phyloP scores from a whole-genome alignment of 2,888 invertebrate species.

The Synergus itoensis region DNA sequence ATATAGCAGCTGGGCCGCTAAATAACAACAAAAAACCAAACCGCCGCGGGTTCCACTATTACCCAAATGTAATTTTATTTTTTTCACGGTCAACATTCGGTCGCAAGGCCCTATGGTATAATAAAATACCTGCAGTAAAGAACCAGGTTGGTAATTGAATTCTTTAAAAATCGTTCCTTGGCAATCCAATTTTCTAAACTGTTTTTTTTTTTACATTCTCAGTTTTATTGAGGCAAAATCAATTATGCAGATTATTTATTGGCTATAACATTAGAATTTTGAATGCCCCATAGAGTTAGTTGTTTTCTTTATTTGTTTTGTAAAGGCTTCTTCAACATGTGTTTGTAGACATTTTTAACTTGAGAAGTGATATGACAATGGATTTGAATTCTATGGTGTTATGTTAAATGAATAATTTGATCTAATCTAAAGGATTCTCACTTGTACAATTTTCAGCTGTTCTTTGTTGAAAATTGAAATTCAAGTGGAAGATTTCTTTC shows the following conservation, averaged over 20 bases:
- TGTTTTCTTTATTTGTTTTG: neutral
- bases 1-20: conserved; percentile 28
- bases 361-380: neutral
- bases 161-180: conserved; percentile 33
- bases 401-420: neutral
- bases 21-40: conserved; percentile 1
- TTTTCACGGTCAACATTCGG: conserved; percentile 30
- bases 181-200: conserved; percentile 25
- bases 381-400: neutral
- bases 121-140: conserved; percentile 38
- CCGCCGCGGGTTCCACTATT: conserved; percentile 24
- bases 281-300: neutral
- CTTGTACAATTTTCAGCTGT: neutral
- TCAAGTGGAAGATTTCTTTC: conserved; percentile 20
- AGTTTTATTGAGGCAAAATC: conserved; percentile 20
- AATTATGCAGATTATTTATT: conserved; percentile 34
- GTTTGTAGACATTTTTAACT: neutral
- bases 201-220: neutral
- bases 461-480: neutral
- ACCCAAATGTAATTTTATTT: conserved; percentile 23
- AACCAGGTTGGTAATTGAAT: conserved; percentile 17
- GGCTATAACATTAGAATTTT: neutral
- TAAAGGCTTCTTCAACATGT: neutral
- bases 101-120: conserved; percentile 11
- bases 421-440: no score